A percentile compares a stretch with the other conserved stretches of the same genome.
These are phyloP conservation scores for Pogonophryne albipinna DNA, from an alignment of 2,797 vertebrate species.

Conservation along the genomic window DNA sequence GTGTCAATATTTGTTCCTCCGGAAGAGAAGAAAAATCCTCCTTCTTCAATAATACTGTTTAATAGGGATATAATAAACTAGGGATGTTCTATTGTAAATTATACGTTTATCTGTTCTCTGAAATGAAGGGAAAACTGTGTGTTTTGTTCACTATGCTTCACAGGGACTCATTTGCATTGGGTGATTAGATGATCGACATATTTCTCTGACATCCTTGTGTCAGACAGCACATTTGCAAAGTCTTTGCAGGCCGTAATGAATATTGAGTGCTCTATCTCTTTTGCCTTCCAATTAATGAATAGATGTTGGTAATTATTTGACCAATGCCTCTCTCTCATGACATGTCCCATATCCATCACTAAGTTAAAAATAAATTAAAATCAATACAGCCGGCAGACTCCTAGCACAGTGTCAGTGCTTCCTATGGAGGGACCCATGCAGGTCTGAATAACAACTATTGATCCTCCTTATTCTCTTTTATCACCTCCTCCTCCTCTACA, in stretches of 20 bases:
- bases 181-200: slow-evolving; percentile 77
- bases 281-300: slow-evolving; percentile 86
- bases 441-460: slow-evolving; percentile 88
- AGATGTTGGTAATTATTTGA: slow-evolving; percentile 88
- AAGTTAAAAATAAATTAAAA: slow-evolving; percentile 91
- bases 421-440: slow-evolving; percentile 78
- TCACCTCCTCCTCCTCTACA: slow-evolving; percentile 76
- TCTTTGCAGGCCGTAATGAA: slow-evolving; percentile 84
- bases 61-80: neutral
- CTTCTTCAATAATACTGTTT: neutral
- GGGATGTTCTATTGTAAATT: slow-evolving; percentile 8
- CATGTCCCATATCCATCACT: slow-evolving; percentile 88
- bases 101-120: neutral
- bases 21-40: neutral
- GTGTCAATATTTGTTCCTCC: slow-evolving; percentile 24
- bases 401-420: slow-evolving; percentile 81
- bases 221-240: slow-evolving; percentile 79
- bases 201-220: slow-evolving; percentile 75
- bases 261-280: slow-evolving; percentile 86
- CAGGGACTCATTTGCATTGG: slow-evolving; percentile 62
- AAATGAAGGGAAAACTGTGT: neutral
- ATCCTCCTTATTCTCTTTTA: slow-evolving; percentile 86
- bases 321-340: slow-evolving; percentile 81
- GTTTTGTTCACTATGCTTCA: slow-evolving; percentile 29
- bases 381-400: slow-evolving; percentile 83